Base-by-base conservation (phyloP, 2,888 invertebrate species). In the Hecatera dysodea region DNA sequence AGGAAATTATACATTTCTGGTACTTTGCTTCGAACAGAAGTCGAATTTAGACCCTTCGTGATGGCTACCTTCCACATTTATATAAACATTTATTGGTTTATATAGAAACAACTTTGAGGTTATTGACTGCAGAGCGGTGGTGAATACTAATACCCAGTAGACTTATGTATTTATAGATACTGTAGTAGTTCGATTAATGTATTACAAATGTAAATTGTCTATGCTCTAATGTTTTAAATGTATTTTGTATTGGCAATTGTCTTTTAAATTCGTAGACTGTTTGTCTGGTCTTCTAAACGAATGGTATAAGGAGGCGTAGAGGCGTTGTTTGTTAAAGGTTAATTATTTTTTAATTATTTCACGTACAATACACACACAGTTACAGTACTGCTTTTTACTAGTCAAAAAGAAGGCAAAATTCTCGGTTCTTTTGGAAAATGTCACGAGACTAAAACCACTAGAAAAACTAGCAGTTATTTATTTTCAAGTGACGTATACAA, bases 81-180 rank as follows among this genome's bases (percentile, higher is more conserved):
- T 46, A 59, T 65, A 22, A 17, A 66, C 42, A 89, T 90, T 89
- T 89, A 86, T 82, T 86, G 87, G 29, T 71, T n/a, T n/a, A 48
- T 85, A 78, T 88, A 86, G 87, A 84, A 88, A 81, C 80, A 12
- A 57, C 15, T 52, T 27, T 12, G 8, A 82, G 90, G 88, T 89
- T 88, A 84, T 86, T 90, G 88, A 86, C 89, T 71, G 68, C 52
- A 74, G 55, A 64, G 56, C 48, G 50, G 68, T 59, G 44, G 24
- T 48, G 67, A 76, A 67, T 62, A 62, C 52, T 67, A 68, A 68
- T 67, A 63, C 8, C n/a, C n/a, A n/a, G n/a, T n/a, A n/a, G n/a
- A n/a, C n/a, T n/a, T n/a, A n/a, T 48, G 17, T 44, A 71, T 24
- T 44, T 61, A 62, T 66, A 17, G 46, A 33, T 46, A 48, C 42